These are phyloP conservation scores for Paguma larvata DNA, from an alignment of 2,797 vertebrate species.

Conservation along the genomic window DNA sequence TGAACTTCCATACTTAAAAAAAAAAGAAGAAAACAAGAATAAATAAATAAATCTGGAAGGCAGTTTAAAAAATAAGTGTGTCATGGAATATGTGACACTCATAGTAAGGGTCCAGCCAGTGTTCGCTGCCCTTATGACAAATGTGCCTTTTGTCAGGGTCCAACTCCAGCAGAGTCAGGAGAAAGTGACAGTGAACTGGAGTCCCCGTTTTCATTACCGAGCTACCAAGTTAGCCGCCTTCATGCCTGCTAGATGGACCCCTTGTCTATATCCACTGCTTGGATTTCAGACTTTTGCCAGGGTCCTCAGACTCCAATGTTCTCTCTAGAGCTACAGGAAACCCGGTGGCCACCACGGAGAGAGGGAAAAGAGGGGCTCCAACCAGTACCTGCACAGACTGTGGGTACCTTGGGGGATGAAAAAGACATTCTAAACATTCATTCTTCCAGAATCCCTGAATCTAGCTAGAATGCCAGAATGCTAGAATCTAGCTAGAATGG, in stretches of 20 bases:
- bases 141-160: background rate
- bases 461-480: background rate
- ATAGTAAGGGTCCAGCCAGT: background rate
- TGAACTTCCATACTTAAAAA: background rate
- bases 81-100: background rate
- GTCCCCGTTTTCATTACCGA: background rate
- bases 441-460: background rate
- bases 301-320: background rate
- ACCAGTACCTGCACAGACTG: fast-evolving
- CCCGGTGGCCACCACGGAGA: background rate
- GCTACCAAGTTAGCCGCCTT: background rate
- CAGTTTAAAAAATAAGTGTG: background rate
- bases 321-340: background rate
- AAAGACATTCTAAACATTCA: background rate
- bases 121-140: background rate
- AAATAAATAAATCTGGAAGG: background rate
- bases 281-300: background rate
- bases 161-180: background rate
- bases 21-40: background rate
- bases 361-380: fast-evolving
- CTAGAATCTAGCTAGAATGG: background rate
- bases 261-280: background rate
- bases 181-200: background rate
- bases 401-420: background rate
- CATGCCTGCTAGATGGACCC: background rate